These are phyloP conservation scores for Gallinago paraguaiae DNA, from an alignment of 2,113 vertebrate species.

Conservation along the genomic window DNA sequence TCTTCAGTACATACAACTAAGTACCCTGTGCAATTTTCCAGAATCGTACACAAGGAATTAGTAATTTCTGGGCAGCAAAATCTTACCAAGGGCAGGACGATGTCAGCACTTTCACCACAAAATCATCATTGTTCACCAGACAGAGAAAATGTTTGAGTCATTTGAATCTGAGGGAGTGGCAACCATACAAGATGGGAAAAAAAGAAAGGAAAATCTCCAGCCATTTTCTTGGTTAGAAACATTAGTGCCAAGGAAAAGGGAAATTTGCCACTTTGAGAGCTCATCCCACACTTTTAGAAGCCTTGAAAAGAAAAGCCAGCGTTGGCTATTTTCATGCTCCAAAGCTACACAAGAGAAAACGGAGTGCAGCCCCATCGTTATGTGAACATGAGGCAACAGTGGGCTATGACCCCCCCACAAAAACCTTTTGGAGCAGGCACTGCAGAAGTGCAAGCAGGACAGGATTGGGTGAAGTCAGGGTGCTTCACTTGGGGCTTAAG, in stretches of 20 bases:
- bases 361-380: background rate
- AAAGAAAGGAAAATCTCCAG: background rate
- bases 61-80: slow-evolving; percentile 3
- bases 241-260: background rate
- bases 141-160: background rate
- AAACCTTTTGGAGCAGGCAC: background rate
- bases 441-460: background rate
- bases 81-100: background rate
- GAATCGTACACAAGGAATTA: background rate
- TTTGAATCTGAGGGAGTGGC: background rate
- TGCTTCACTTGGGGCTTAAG: background rate
- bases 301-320: background rate
- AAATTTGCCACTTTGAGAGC: background rate
- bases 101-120: slow-evolving; percentile 1
- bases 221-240: background rate
- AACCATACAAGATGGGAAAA: background rate
- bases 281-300: background rate
- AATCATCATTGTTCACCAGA: background rate
- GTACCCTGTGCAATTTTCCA: background rate
- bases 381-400: background rate
- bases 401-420: too few relatives aligned
- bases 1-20: background rate
- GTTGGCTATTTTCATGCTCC: background rate
- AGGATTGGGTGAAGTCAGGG: accelerated
- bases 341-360: background rate